Evolutionary conservation across 2,113 vertebrate genomes (phyloP).

Genomic region (Machaerirhynchus nigripectus): DNA sequence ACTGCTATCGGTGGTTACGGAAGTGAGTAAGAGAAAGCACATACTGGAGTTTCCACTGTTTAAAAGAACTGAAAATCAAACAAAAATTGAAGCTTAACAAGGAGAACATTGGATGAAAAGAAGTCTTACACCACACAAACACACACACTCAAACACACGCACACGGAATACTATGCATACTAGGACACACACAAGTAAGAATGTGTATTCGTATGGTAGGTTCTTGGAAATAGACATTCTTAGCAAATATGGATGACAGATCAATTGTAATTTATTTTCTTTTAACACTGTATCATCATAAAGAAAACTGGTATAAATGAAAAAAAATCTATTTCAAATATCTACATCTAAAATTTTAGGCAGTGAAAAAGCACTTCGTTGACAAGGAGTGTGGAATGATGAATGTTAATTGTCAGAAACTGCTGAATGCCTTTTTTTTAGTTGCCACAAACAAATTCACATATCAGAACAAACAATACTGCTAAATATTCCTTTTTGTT

Average conservation of each 20-base stretch:
- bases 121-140: constrained; percentile 46
- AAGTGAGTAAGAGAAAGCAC: constrained; percentile 62
- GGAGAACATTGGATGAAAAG: constrained; percentile 55
- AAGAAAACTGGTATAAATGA: constrained; percentile 86
- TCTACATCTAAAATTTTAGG: constrained; percentile 95
- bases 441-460: constrained; percentile 89
- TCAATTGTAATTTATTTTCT: constrained; percentile 87
- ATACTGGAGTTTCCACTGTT: constrained; percentile 67
- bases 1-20: constrained; percentile 46
- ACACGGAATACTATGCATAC: constrained; percentile 60
- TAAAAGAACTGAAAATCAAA: constrained; percentile 28
- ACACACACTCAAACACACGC: constrained; percentile 24
- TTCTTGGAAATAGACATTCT: constrained; percentile 85
- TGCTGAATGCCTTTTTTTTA: constrained; percentile 80
- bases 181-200: constrained; percentile 69
- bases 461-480: constrained; percentile 89
- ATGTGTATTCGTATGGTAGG: constrained; percentile 70
- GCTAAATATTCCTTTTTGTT: constrained; percentile 81
- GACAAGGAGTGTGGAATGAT: constrained; percentile 85
- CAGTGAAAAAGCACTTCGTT: constrained; percentile 98
- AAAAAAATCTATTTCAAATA: constrained; percentile 90
- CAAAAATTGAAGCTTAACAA: constrained; percentile 54
- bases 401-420: constrained; percentile 82
- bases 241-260: constrained; percentile 89
- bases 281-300: constrained; percentile 87